These are phyloP conservation scores for Achlya flavicornis DNA, from an alignment of 2,888 invertebrate genomes.

Conservation along the genomic window DNA sequence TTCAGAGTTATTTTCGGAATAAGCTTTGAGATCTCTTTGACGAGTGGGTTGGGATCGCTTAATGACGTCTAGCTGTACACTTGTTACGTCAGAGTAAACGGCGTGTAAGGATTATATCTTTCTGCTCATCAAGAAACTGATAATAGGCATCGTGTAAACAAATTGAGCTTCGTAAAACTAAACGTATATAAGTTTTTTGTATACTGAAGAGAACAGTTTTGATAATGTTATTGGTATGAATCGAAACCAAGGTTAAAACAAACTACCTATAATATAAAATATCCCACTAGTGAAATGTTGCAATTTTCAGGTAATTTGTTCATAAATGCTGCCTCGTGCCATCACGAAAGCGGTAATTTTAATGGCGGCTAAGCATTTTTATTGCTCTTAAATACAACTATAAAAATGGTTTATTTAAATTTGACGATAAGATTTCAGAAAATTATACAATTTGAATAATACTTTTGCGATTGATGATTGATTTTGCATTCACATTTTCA, in stretches of 20 bases:
- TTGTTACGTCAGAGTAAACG: not conserved
- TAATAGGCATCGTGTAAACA: not conserved
- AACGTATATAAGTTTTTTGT: no score
- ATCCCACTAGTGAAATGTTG: not conserved
- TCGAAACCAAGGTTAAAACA: not conserved
- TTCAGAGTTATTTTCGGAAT: not conserved
- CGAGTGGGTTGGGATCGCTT: not conserved
- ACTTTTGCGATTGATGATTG: not conserved
- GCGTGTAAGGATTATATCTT: not conserved
- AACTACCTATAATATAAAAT: no score
- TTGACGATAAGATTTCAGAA: not conserved
- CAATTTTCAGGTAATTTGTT: not conserved
- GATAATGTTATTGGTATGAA: no score
- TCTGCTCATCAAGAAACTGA: not conserved
- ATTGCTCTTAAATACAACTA: not conserved
- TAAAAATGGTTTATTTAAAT: not conserved
- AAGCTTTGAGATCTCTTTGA: not conserved
- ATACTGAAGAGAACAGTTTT: no score
- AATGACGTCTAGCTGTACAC: not conserved
- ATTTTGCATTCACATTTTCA: no score
- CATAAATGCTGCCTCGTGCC: not conserved
- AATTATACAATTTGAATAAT: not conserved
- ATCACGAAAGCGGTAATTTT: conserved; percentile 4
- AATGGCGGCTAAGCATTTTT: conserved; percentile 1
- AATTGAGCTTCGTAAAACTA: no score